Evolutionary conservation across 1,140 invertebrate genomes (phyloP).

Genomic region (Diuraphis noxia): DNA sequence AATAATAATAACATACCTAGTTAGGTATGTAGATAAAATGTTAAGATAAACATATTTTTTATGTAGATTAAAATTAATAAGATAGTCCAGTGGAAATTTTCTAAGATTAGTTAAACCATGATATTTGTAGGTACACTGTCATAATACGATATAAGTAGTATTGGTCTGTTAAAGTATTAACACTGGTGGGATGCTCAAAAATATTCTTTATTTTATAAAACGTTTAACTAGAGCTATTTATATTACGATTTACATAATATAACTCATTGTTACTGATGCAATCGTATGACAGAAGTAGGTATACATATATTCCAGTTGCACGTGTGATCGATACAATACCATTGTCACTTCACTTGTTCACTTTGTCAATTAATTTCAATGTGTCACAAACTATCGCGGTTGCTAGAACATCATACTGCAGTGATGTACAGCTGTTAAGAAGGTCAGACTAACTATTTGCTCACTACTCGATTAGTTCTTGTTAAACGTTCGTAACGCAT

Average conservation of each 20-base stretch:
- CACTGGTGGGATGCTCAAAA: too few relatives aligned
- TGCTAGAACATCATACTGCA: not conserved
- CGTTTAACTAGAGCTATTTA: not conserved
- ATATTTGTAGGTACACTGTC: not conserved
- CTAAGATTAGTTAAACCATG: not conserved
- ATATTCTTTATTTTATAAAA: too few relatives aligned
- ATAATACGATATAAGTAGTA: too few relatives aligned
- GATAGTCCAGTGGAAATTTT: not conserved
- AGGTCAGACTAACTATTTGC: conserved; percentile 20
- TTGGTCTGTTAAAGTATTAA: too few relatives aligned
- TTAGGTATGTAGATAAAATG: too few relatives aligned
- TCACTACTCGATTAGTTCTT: not conserved
- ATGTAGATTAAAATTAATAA: not conserved
- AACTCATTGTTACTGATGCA: not conserved
- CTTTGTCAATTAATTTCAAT: not conserved
- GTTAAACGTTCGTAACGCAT: not conserved
- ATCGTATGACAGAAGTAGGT: not conserved
- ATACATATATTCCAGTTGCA: not conserved
- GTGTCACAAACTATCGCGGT: not conserved
- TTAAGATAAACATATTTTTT: too few relatives aligned
- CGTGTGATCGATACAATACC: not conserved
- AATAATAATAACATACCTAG: too few relatives aligned
- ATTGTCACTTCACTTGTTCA: not conserved
- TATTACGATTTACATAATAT: too few relatives aligned
- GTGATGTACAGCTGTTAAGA: conserved; percentile 28